Percentiles rank a stretch among this genome's conserved stretches.
phyloP scores from a whole-genome alignment of 2,113 vertebrate genomes.

The Galeopterus variegatus region DNA sequence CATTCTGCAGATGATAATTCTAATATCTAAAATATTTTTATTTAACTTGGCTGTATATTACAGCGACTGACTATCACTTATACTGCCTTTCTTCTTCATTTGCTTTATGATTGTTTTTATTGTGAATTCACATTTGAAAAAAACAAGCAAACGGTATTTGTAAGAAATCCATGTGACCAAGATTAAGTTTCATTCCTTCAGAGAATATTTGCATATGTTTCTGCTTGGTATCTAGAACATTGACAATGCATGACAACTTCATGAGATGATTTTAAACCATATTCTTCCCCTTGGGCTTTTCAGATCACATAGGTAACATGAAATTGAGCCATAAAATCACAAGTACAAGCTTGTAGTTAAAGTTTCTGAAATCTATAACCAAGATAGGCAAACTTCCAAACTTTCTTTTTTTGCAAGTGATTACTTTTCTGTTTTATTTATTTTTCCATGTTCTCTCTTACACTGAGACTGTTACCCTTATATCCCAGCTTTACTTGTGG shows the following conservation, averaged over 20 bases:
- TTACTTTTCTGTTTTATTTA: slow-evolving; percentile 46
- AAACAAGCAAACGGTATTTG: background rate
- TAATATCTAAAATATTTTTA: background rate
- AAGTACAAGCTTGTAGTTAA: background rate
- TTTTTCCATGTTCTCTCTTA: slow-evolving; percentile 1
- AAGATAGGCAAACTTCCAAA: background rate
- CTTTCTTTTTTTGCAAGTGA: background rate
- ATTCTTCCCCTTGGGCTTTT: background rate
- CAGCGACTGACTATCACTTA: background rate
- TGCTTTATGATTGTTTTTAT: background rate
- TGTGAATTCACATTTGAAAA: background rate
- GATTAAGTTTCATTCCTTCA: background rate
- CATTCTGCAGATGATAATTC: background rate
- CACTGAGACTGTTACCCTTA: background rate
- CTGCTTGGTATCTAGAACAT: background rate
- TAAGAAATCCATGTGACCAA: background rate
- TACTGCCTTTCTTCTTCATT: background rate
- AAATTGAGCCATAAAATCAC: background rate
- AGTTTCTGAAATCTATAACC: background rate
- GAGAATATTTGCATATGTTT: background rate
- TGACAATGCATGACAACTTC: background rate
- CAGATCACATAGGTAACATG: background rate
- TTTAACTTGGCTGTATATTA: background rate
- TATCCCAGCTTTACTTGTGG: background rate
- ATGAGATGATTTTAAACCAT: background rate